Evolutionary conservation across 1,140 invertebrate genomes (phyloP), one percentile per base, ranked within the genome.

Genomic region (Akabosia matsudoensis): DNA sequence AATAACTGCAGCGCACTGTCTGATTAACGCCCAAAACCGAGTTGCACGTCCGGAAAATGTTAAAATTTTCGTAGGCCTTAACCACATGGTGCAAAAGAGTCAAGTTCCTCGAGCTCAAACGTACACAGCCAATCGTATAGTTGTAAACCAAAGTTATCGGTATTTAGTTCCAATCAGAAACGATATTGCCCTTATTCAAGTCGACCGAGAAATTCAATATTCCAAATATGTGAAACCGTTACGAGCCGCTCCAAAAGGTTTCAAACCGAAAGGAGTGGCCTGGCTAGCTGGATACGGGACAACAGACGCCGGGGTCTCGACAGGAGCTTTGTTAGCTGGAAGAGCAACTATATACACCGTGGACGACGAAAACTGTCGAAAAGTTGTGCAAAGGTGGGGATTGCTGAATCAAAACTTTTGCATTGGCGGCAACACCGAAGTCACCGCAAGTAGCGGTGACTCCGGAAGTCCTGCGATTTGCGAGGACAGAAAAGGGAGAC

Each of bases 201-300:
- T 67, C n/a, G 61, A 67, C 31, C 22, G 61, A 16, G 61, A 67
- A 10, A 67, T 67, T 67, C 24, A 67, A 22, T 67, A 67, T 31
- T 67, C 61, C 3, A 67, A 67, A 31, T 67, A 67, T 67, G 61
- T 67, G 24, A 67, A 67, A 67, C 61, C 61, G 22, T 67, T 67
- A 31, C 61, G 61, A 2, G 61, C 31, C 1, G 61, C 61, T 67
- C 7, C 28, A 28, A 67, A 67, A 31, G 61, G 61, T 7, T 67
- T 67, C 30, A 28, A 67, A n/a, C 24, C 61, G 30, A 67, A 31
- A 31, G 61, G 61, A 10, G n/a, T 30, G 10, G 61, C 61, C 1
- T 67, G 61, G 61, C 30, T 67, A 7, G 61, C 61, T 14, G 61
- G 61, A 30, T 67, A 16, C 30, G 61, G 61, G 10, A 67, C 61